These are phyloP conservation scores for Rotaria magnacalcarata DNA, from an alignment of 2,888 invertebrate species.

Conservation along the genomic window DNA sequence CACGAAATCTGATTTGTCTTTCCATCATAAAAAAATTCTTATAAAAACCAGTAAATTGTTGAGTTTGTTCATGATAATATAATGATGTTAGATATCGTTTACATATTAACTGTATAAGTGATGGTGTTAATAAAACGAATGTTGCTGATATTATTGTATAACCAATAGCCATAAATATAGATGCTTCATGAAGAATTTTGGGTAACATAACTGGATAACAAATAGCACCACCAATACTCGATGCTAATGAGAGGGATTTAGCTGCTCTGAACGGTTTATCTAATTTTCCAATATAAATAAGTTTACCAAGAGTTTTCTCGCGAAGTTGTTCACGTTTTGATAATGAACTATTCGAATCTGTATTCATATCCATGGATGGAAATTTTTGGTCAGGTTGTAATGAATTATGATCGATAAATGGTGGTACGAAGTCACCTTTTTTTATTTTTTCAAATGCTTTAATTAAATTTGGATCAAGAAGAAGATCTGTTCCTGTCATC, in stretches of 20 bases:
- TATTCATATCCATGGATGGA: background rate
- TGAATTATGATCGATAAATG: background rate
- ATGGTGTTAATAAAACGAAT: conserved; percentile 7
- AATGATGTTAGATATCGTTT: conserved; percentile 29
- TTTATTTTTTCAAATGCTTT: background rate
- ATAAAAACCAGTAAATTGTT: conserved; percentile 24
- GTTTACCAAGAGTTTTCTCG: background rate
- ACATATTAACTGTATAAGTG: background rate
- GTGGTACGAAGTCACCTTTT: background rate
- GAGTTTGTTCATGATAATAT: background rate
- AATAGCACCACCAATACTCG: background rate
- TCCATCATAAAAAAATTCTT: conserved; percentile 30
- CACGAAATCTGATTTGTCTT: background rate
- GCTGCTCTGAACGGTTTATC: background rate
- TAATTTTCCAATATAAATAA: conserved; percentile 2
- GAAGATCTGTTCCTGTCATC: background rate
- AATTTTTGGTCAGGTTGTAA: background rate
- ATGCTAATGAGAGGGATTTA: conserved; percentile 26
- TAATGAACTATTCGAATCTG: background rate
- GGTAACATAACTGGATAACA: background rate
- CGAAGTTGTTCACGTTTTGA: background rate
- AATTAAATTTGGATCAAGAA: background rate
- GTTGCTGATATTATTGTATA: background rate
- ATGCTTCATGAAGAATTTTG: background rate
- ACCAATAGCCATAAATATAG: background rate